Conservation (phyloP, 1,140 invertebrate species). For the Orius insidiosus region DNA sequence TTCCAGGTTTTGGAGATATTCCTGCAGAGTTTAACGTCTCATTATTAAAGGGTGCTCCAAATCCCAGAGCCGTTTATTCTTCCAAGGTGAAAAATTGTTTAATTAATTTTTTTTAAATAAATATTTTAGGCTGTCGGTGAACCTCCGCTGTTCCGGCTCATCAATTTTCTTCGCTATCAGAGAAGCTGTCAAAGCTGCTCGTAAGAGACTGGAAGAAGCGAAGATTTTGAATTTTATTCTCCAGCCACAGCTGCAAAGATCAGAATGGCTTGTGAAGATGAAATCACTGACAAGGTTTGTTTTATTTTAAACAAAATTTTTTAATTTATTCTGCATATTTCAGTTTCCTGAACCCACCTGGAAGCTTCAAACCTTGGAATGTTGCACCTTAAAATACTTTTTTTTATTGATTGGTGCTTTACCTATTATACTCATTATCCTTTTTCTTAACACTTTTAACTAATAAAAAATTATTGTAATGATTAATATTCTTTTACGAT, state of each 20-base stretch:
- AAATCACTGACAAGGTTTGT: conserved; percentile 37
- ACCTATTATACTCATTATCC: too few species aligned
- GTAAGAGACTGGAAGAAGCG: conserved; percentile 44
- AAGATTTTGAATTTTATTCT: conserved; percentile 55
- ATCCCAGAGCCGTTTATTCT: conserved; percentile 80
- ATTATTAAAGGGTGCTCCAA: conserved; percentile 67
- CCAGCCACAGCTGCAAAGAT: conserved; percentile 80
- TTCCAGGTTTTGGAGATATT: conserved; percentile 79
- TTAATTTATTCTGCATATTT: conserved; percentile 34
- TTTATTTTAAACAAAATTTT: conserved; percentile 56
- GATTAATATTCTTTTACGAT: too few species aligned
- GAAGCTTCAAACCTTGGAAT: conserved; percentile 17
- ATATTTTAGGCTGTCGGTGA: conserved; percentile 73
- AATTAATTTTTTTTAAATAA: conserved; percentile 57
- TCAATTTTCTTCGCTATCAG: conserved; percentile 74
- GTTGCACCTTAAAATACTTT: conserved; percentile 5
- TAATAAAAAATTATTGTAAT: too few species aligned
- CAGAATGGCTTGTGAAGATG: conserved; percentile 74
- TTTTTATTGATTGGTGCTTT: not conserved
- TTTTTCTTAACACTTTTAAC: too few species aligned
- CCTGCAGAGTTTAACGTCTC: conserved; percentile 85
- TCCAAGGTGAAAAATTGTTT: conserved; percentile 88
- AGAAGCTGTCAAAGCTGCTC: conserved; percentile 66
- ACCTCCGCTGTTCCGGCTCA: conserved; percentile 75
- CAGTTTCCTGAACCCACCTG: conserved; percentile 15